Evolutionary conservation across 2,797 vertebrate species (phyloP), one percentile per base, ranked within the genome.

Genomic region (Pseudochaenichthys georgianus): DNA sequence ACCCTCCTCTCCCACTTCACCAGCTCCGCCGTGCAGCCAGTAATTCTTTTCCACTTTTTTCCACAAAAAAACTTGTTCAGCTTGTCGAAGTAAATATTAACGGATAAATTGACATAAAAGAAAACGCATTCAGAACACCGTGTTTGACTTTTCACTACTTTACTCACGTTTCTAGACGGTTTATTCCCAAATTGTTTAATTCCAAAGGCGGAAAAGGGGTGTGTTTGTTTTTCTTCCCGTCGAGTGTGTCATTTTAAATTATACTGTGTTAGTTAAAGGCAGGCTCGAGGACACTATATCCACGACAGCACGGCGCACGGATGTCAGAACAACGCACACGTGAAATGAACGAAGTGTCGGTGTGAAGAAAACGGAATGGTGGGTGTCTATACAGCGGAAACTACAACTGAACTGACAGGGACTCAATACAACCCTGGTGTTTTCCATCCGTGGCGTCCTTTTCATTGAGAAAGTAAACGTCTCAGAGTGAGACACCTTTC

Each of bases 11-110:
- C 13, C 65, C 21, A 16, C 31, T 59, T 66, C 16, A 47, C 45
- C 1, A 64, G 16, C 61, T n/a, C 73, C 58, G 68, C 19, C 28
- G 38, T 16, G 52, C 3, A 1, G 58, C 45, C 73, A 57, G 3
- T 63, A 19, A 21, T 66, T 81, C 63, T 76, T 60, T 74, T 79
- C 65, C 59, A 80, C 76, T 81, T 82, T 70, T 10, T 31, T 21
- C 51, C 58, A 52, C 51, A 61, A 47, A 58, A 50, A 79, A 83
- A 42, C 57, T 70, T 53, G 13, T 53, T 64, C 13, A 11, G 13
- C 7, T 41, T 1, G 28, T 41, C 31, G 19, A 41, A 15, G 51
- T 62, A 11, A 60, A 13, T 55, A 7, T 70, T 42, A 13, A 9
- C 2, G 4, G 0, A 9, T 2, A 34, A 59, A 61, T 1, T 9